These are phyloP conservation scores for Acleris laterana DNA, from an alignment of 2,888 invertebrate genomes.

Conservation along the genomic window DNA sequence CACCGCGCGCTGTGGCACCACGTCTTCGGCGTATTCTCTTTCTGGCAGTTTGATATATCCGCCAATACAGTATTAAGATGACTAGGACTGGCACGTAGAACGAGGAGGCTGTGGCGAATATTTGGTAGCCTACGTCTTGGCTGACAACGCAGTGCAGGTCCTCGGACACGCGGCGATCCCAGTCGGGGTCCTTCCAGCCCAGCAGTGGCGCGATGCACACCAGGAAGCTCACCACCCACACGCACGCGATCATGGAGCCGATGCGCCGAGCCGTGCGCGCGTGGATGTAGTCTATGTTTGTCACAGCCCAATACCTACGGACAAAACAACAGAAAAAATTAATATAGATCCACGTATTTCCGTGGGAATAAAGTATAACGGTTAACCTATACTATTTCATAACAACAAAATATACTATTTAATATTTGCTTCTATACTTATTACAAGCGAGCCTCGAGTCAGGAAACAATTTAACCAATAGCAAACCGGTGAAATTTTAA, in stretches of 20 bases:
- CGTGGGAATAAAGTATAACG: too few species aligned
- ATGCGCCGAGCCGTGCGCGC: constrained; percentile 90
- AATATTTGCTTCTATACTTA: too few species aligned
- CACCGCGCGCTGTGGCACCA: constrained; percentile 83
- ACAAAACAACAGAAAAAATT: constrained; percentile 30
- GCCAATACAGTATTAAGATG: constrained; percentile 95
- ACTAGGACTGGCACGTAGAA: constrained; percentile 95
- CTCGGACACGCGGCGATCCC: constrained; percentile 83
- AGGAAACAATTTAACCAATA: too few species aligned
- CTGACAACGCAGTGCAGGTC: constrained; percentile 91
- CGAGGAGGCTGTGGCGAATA: constrained; percentile 95
- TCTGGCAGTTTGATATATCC: constrained; percentile 94
- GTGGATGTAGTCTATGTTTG: constrained; percentile 95
- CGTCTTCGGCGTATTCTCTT: constrained; percentile 91
- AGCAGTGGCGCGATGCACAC: constrained; percentile 95
- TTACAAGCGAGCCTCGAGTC: too few species aligned
- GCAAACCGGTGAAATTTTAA: too few species aligned
- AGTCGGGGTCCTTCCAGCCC: constrained; percentile 90
- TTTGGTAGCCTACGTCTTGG: constrained; percentile 93
- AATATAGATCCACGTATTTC: neutral
- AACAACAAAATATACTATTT: too few species aligned
- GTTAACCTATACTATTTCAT: too few species aligned
- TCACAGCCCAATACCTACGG: constrained; percentile 94
- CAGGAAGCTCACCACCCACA: constrained; percentile 93
- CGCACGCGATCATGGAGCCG: constrained; percentile 91